Conservation (phyloP, 2,888 invertebrate genomes). For the Fragum sueziense region DNA sequence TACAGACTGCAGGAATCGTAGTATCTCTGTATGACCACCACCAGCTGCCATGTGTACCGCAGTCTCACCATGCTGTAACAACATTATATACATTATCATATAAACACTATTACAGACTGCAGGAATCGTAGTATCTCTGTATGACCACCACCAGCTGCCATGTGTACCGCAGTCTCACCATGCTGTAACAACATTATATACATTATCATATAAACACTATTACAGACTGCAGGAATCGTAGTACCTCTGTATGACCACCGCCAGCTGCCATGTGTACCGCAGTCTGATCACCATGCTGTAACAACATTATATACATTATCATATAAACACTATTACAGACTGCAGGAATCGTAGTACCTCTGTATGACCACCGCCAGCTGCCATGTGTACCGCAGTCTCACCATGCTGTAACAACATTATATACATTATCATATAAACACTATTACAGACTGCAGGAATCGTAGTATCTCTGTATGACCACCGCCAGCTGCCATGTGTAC, state of each 20-base stretch:
- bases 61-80: slow-evolving; percentile 85
- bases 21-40: slow-evolving; percentile 84
- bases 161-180: slow-evolving; percentile 85
- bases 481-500: slow-evolving; percentile 85
- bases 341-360: slow-evolving; percentile 84
- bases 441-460: slow-evolving; percentile 84
- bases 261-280: slow-evolving; percentile 85
- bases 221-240: slow-evolving; percentile 83
- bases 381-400: slow-evolving; percentile 85
- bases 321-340: slow-evolving; percentile 83
- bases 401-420: slow-evolving; percentile 84
- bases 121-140: slow-evolving; percentile 84
- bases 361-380: slow-evolving; percentile 84
- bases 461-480: slow-evolving; percentile 84
- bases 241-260: slow-evolving; percentile 84
- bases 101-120: slow-evolving; percentile 83
- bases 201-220: slow-evolving; percentile 83
- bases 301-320: slow-evolving; percentile 83
- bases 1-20: slow-evolving; percentile 83
- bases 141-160: slow-evolving; percentile 84
- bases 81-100: slow-evolving; percentile 82
- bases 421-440: slow-evolving; percentile 82
- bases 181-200: slow-evolving; percentile 83
- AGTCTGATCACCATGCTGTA: slow-evolving; percentile 85
- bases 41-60: slow-evolving; percentile 85